Evolutionary conservation across 2,797 vertebrate genomes (phyloP).

Genomic region (Spinus olivaceus): DNA sequence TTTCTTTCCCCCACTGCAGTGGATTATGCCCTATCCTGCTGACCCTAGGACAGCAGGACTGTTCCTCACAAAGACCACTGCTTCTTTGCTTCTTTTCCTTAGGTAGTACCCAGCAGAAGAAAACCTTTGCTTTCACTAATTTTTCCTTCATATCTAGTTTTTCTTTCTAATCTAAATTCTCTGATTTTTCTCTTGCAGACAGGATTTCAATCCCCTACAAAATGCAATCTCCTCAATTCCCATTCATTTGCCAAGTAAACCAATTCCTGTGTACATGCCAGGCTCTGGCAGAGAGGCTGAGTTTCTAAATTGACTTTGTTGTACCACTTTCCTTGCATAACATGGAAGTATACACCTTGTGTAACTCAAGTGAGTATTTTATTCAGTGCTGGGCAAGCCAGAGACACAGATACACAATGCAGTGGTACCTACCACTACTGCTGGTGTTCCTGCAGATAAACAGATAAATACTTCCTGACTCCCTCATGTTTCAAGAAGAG

Average conservation of each 20-base stretch:
- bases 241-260: conserved; percentile 46
- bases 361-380: neutral
- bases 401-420: neutral
- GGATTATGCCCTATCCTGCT: neutral
- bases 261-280: conserved; percentile 7
- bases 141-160: neutral
- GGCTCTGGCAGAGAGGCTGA: neutral
- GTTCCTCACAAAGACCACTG: neutral
- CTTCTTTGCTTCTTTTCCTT: neutral
- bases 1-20: neutral
- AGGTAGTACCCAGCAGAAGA: neutral
- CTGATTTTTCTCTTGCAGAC: neutral
- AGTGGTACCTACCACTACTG: neutral
- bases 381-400: neutral
- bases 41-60: neutral
- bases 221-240: conserved; percentile 11
- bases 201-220: conserved; percentile 24
- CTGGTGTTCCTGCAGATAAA: neutral
- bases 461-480: neutral
- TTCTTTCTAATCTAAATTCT: neutral
- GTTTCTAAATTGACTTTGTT: conserved; percentile 18
- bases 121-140: neutral
- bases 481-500: neutral
- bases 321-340: conserved; percentile 9
- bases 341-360: neutral